Percentiles rank a stretch among this genome's conserved stretches.
These are phyloP conservation scores for Bergia puertoricense DNA, from an alignment of 92 coral and sea anemone genomes.

Conservation along the genomic window DNA sequence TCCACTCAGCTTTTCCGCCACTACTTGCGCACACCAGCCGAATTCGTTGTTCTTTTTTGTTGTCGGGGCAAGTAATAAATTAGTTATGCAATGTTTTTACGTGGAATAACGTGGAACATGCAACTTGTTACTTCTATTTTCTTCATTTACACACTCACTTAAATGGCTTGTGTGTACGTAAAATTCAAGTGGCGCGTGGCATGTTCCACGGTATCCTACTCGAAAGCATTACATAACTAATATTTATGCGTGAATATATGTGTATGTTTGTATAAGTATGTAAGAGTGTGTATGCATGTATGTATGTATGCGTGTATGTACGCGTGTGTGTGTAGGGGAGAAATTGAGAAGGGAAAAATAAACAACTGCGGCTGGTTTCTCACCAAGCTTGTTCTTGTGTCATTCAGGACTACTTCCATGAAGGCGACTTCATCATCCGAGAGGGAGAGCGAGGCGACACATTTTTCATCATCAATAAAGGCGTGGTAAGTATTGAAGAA, in stretches of 20 bases:
- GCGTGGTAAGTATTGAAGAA: slow-evolving; percentile 67
- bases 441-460: slow-evolving; percentile 98
- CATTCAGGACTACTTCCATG: slow-evolving; percentile 84
- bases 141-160: too few species aligned
- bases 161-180: too few species aligned
- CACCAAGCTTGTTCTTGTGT: not conserved
- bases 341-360: not conserved
- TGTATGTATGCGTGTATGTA: not conserved
- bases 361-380: not conserved
- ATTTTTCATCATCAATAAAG: slow-evolving; percentile 87
- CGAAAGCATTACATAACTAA: too few species aligned
- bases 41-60: too few species aligned
- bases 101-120: too few species aligned
- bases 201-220: too few species aligned
- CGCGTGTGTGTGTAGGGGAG: not conserved
- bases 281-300: not conserved
- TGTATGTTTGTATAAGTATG: not conserved
- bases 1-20: too few species aligned
- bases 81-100: too few species aligned
- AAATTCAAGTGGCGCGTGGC: too few species aligned
- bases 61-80: too few species aligned
- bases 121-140: too few species aligned
- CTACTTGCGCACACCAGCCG: too few species aligned
- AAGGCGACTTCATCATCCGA: slow-evolving; percentile 85
- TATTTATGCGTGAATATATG: not conserved